These are phyloP conservation scores for Netelia inedita DNA, from an alignment of 2,888 invertebrate species.

Conservation along the genomic window DNA sequence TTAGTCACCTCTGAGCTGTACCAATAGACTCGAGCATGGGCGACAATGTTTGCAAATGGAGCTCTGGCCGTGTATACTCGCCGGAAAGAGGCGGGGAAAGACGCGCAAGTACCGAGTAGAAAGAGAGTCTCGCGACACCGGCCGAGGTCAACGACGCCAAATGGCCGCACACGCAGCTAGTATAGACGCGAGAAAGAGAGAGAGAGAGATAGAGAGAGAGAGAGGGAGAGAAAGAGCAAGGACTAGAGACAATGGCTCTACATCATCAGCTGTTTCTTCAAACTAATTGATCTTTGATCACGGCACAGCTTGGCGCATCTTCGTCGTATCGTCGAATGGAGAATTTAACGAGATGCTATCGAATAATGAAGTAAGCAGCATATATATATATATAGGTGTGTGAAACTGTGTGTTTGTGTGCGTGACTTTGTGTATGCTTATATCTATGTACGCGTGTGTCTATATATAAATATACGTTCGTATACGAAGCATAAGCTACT, in stretches of 20 bases:
- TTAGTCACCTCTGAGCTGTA: constrained; percentile 69
- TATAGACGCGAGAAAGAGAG: constrained; percentile 20
- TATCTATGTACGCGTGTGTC: neutral
- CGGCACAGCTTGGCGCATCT: neutral
- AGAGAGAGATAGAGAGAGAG: constrained; percentile 35
- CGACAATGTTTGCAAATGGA: constrained; percentile 71
- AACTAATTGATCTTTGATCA: constrained; percentile 46
- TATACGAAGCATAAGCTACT: neutral
- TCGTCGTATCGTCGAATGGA: constrained; percentile 21
- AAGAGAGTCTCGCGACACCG: constrained; percentile 63
- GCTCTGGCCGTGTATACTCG: constrained; percentile 58
- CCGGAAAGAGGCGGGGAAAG: constrained; percentile 35
- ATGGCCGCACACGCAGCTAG: constrained; percentile 59
- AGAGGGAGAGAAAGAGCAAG: constrained; percentile 29
- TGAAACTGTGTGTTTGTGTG: neutral
- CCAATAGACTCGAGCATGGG: constrained; percentile 65
- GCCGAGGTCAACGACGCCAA: constrained; percentile 70
- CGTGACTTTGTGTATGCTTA: neutral
- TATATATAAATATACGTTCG: neutral
- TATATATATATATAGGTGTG: neutral
- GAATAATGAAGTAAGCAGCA: constrained; percentile 56
- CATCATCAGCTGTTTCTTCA: constrained; percentile 46
- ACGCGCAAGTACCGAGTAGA: constrained; percentile 52
- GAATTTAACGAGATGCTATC: constrained; percentile 53
- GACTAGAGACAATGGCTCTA: constrained; percentile 30